Evolutionary conservation across 2,888 invertebrate genomes (phyloP), one percentile per base, ranked within the genome.

Genomic region (Dicyrtoma fusca): DNA sequence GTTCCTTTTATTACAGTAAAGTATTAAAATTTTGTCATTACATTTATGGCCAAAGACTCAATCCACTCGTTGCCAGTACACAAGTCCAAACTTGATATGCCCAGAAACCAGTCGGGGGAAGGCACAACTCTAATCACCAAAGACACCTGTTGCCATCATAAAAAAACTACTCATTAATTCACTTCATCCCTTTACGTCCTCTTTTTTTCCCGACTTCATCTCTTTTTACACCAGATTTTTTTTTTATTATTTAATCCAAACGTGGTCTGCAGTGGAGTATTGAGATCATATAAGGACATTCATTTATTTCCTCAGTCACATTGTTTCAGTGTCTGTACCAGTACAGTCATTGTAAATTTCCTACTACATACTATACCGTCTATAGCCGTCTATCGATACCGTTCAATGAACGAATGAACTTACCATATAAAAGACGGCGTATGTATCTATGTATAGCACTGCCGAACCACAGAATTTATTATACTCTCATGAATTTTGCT

Each of bases 91-190:
- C 87, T 86, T 82, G 88, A 87, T 5, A 89, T 84, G 13, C 89
- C 89, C 0, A 89, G 83, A 80, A 89, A 89, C 89, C 89, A 89
- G 53, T 73, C 73, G 0, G 89, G 89, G 23, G 89, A 89, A 0
- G 89, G 89, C n/a, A 88, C 85, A 72, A 89, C 84, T 47, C 86
- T 86, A 61, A 86, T 83, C 45, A 88, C 84, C 11, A 88, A 79
- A 0, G 89, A 89, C 10, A 89, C 84, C 89, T 89, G 84, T 0
- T 83, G 82, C 62, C 72, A 57, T 11, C 61, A 73, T 65, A 42
- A 68, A 57, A 66, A 55, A 64, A 55, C 19, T 14, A 17, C 10
- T 25, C 26, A 47, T 69, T 61, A 51, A 70, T 45, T 53, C 66
- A 66, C 61, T 8, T 13, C 49, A 3, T 3, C 19, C 49, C 49